A percentile compares a stretch with the other conserved stretches of the same genome.
Conservation (phyloP, 2,113 vertebrate genomes). For the Benitochromis conjunctus region DNA sequence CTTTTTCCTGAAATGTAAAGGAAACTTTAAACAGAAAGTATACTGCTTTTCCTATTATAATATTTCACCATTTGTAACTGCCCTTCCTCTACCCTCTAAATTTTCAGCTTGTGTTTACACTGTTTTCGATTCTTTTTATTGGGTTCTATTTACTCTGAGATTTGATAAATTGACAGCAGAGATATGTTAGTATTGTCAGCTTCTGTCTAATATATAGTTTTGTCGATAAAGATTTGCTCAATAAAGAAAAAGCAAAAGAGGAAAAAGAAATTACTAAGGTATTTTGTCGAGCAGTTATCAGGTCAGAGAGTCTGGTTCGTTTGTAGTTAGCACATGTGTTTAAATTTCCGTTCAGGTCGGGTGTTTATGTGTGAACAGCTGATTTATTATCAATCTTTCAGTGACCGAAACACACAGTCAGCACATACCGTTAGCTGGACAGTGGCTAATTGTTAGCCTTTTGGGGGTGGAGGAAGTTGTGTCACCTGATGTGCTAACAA, state of each 20-base stretch:
- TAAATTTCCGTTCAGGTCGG: not conserved
- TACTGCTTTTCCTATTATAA: not conserved
- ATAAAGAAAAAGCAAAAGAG: not conserved
- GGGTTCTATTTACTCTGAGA: not conserved
- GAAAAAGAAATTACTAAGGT: not conserved
- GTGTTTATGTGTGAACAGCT: not conserved
- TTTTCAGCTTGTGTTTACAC: not conserved
- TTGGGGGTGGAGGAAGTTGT: not conserved
- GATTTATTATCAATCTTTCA: not conserved
- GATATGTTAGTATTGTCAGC: not conserved
- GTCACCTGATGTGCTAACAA: slow-evolving; percentile 58
- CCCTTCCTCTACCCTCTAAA: not conserved
- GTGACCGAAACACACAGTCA: not conserved
- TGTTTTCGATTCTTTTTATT: not conserved
- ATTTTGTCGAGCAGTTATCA: not conserved
- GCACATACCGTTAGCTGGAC: not conserved
- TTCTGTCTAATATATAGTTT: not conserved
- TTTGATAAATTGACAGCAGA: not conserved
- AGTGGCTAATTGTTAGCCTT: slow-evolving; percentile 3
- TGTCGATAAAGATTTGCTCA: not conserved
- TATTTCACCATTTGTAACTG: not conserved
- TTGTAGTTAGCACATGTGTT: not conserved
- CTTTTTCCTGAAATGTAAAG: not conserved
- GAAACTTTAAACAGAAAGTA: not conserved
- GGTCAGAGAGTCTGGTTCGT: not conserved